Evolutionary conservation across 2,888 invertebrate genomes (phyloP).

Genomic region (Xanthia togata): DNA sequence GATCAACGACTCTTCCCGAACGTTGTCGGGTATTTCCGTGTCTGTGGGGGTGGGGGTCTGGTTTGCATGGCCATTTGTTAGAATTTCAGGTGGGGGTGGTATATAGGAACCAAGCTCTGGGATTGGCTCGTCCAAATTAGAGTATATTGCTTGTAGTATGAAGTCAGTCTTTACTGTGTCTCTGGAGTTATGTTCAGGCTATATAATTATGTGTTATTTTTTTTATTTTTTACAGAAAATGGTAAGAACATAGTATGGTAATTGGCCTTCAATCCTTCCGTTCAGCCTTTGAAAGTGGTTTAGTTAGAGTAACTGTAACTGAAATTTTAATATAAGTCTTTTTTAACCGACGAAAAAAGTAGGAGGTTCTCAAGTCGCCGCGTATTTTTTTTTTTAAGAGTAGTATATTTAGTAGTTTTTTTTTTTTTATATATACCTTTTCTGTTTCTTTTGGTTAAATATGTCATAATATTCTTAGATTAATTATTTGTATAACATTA

Average conservation of each 20-base stretch:
- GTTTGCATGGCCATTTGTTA: slow-evolving; percentile 77
- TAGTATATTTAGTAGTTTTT: too few species aligned
- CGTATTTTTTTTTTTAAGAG: too few species aligned
- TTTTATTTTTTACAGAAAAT: too few species aligned
- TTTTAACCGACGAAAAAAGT: neutral
- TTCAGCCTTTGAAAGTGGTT: too few species aligned
- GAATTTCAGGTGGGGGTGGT: slow-evolving; percentile 41
- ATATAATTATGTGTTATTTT: neutral
- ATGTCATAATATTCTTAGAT: neutral
- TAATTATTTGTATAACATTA: neutral
- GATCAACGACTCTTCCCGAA: slow-evolving; percentile 89
- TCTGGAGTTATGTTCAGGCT: slow-evolving; percentile 76
- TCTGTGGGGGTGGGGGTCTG: slow-evolving; percentile 72
- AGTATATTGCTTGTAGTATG: slow-evolving; percentile 88
- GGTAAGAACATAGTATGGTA: neutral
- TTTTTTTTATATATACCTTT: too few species aligned
- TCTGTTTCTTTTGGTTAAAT: too few species aligned
- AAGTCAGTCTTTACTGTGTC: slow-evolving; percentile 90
- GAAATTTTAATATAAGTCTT: neutral
- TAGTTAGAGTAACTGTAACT: too few species aligned
- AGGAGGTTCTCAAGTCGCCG: too few species aligned
- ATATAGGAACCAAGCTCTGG: slow-evolving; percentile 67
- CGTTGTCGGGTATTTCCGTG: slow-evolving; percentile 83
- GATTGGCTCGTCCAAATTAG: slow-evolving; percentile 83
- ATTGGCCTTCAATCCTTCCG: too few species aligned